phyloP scores from a whole-genome alignment of 2,888 invertebrate species.

The Acrobasis suavella region DNA sequence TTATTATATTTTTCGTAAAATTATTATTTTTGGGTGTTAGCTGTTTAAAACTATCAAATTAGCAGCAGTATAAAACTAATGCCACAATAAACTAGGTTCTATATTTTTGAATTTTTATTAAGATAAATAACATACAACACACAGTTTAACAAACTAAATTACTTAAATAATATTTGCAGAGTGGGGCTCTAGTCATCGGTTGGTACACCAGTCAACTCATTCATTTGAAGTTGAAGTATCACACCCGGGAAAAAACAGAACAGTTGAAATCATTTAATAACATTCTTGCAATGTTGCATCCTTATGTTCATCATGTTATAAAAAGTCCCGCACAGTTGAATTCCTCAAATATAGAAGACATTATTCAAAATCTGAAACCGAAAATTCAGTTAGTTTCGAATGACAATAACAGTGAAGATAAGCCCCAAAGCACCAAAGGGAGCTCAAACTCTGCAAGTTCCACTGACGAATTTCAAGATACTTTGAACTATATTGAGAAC shows the following conservation, averaged over 20 bases:
- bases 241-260: slow-evolving; percentile 39
- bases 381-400: slow-evolving; percentile 67
- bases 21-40: too few relatives aligned
- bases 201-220: slow-evolving; percentile 84
- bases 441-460: slow-evolving; percentile 45
- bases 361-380: slow-evolving; percentile 52
- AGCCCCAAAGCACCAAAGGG: slow-evolving; percentile 34
- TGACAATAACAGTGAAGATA: slow-evolving; percentile 49
- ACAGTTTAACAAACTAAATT: too few relatives aligned
- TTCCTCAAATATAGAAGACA: slow-evolving; percentile 51
- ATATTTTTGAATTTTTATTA: too few relatives aligned
- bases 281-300: slow-evolving; percentile 49
- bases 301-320: slow-evolving; percentile 48
- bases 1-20: too few relatives aligned
- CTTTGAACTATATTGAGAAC: slow-evolving; percentile 84
- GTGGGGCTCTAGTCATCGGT: slow-evolving; percentile 83
- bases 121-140: too few relatives aligned
- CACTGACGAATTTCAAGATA: slow-evolving; percentile 72
- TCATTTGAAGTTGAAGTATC: slow-evolving; percentile 61
- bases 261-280: slow-evolving; percentile 44
- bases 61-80: too few relatives aligned
- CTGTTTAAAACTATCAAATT: too few relatives aligned
- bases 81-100: too few relatives aligned
- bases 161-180: slow-evolving; percentile 60
- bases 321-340: slow-evolving; percentile 44